Evolutionary conservation across 2,113 vertebrate genomes (phyloP).

Genomic region (Myrmecophaga tridactyla): DNA sequence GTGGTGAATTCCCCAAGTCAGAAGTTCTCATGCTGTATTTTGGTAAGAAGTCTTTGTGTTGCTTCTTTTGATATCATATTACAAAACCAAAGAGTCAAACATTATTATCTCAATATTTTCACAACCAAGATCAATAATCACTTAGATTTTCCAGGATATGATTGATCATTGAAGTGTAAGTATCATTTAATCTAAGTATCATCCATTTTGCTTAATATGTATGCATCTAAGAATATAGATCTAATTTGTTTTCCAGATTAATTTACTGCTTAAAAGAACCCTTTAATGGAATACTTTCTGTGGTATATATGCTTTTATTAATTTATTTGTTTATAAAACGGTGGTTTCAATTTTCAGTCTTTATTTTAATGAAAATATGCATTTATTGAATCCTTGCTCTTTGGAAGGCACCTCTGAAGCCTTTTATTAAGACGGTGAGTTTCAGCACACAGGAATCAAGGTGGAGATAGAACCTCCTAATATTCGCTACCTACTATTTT

Average conservation of each 20-base stretch:
- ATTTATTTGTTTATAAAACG: neutral
- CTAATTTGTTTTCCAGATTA: neutral
- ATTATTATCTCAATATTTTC: neutral
- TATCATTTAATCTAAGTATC: neutral
- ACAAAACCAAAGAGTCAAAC: neutral
- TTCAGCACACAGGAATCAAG: neutral
- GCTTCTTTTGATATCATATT: neutral
- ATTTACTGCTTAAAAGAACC: neutral
- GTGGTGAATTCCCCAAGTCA: neutral
- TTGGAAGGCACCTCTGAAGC: neutral
- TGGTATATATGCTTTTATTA: neutral
- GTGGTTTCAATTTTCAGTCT: neutral
- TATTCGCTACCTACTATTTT: neutral
- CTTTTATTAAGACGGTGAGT: neutral
- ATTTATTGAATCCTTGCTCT: neutral
- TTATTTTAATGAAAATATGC: neutral
- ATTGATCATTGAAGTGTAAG: neutral
- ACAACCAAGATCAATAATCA: constrained; percentile 13
- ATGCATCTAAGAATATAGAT: neutral
- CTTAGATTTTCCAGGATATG: neutral
- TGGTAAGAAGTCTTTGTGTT: neutral
- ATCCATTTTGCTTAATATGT: neutral
- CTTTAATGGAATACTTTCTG: neutral
- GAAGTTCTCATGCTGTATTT: too few species aligned
- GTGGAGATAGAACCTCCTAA: neutral